These are phyloP conservation scores for Helicoverpa assulta DNA, from an alignment of 2,888 invertebrate genomes.

Conservation along the genomic window DNA sequence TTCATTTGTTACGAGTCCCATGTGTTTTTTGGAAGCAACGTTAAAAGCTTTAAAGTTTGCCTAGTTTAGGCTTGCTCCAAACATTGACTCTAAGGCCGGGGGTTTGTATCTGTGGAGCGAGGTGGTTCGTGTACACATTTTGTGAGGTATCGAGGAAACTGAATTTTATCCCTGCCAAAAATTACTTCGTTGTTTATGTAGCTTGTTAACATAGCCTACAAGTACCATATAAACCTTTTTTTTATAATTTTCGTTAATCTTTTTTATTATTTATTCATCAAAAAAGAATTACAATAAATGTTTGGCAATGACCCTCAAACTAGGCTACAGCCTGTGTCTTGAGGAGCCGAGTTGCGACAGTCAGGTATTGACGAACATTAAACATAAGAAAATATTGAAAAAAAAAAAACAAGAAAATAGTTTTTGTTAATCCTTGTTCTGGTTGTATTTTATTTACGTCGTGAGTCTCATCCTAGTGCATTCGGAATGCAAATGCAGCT, in stretches of 20 bases:
- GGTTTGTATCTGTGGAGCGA: slow-evolving; percentile 6
- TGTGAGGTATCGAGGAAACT: not conserved
- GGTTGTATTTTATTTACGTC: not conserved
- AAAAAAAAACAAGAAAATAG: too few relatives aligned
- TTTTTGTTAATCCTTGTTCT: too few relatives aligned
- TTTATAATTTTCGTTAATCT: too few relatives aligned
- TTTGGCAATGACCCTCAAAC: too few relatives aligned
- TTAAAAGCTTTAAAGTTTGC: slow-evolving; percentile 73
- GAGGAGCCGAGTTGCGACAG: too few relatives aligned
- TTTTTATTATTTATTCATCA: too few relatives aligned
- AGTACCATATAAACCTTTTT: too few relatives aligned
- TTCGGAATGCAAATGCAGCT: slow-evolving; percentile 74
- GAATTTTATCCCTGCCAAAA: not conserved
- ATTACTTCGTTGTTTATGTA: not conserved
- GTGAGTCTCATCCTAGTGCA: slow-evolving; percentile 28
- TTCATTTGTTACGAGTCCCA: slow-evolving; percentile 67
- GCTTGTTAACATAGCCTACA: not conserved
- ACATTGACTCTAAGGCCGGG: slow-evolving; percentile 13
- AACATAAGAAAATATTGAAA: too few relatives aligned
- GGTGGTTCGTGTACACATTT: not conserved
- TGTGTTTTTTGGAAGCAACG: slow-evolving; percentile 69
- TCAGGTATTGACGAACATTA: too few relatives aligned
- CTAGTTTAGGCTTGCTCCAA: slow-evolving; percentile 40
- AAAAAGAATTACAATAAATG: too few relatives aligned
- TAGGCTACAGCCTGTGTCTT: too few relatives aligned